phyloP scores from a whole-genome alignment of 1,140 invertebrate species.

The Linepithema humile region DNA sequence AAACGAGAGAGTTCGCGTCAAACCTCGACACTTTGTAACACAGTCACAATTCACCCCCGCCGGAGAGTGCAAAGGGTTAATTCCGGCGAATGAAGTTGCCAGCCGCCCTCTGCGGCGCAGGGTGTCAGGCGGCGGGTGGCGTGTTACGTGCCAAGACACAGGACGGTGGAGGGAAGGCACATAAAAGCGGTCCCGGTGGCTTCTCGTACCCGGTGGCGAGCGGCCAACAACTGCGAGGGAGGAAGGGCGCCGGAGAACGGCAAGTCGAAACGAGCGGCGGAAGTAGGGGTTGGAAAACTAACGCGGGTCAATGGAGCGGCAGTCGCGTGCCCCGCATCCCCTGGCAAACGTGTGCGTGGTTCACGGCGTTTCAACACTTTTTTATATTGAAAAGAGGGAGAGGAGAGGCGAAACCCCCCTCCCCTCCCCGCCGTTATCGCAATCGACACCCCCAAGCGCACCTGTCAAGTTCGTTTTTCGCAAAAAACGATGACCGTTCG shows the following conservation, averaged over 20 bases:
- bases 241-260: background rate
- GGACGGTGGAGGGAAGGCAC: background rate
- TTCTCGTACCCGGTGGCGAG: slow-evolving; percentile 71
- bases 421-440: background rate
- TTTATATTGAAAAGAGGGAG: no score
- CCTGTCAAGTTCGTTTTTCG: background rate
- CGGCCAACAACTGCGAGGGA: slow-evolving; percentile 64
- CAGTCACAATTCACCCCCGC: slow-evolving; percentile 14
- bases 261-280: slow-evolving; percentile 44
- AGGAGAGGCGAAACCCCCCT: background rate
- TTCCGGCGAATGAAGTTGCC: slow-evolving; percentile 49
- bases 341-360: slow-evolving; percentile 54
- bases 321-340: slow-evolving; percentile 78
- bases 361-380: no score
- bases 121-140: slow-evolving; percentile 54
- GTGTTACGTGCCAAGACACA: slow-evolving; percentile 63
- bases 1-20: background rate
- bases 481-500: background rate
- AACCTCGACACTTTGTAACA: slow-evolving; percentile 19
- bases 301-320: slow-evolving; percentile 76
- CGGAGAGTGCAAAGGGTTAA: slow-evolving; percentile 39
- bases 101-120: slow-evolving; percentile 18
- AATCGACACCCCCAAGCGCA: background rate
- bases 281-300: slow-evolving; percentile 66
- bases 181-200: slow-evolving; percentile 62